phyloP scores from a whole-genome alignment of 2,888 invertebrate species.

The Podotricha telesiphe region DNA sequence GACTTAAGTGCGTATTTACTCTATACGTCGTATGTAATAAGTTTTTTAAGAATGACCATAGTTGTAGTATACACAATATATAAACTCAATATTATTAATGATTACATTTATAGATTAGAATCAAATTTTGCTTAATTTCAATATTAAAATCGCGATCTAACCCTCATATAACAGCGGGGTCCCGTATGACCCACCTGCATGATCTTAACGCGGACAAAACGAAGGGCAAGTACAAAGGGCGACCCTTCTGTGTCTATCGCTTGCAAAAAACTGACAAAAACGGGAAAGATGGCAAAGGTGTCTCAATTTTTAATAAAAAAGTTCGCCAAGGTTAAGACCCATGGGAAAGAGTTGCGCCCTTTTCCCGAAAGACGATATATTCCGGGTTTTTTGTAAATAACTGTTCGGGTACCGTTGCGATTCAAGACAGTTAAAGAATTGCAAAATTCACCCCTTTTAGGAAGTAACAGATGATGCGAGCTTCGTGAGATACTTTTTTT shows the following conservation, averaged over 20 bases:
- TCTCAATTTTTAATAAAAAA: slow-evolving; percentile 78
- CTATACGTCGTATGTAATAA: too few species aligned
- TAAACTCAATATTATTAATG: too few species aligned
- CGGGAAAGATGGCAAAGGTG: slow-evolving; percentile 82
- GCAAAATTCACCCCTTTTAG: slow-evolving; percentile 77
- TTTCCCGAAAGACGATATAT: slow-evolving; percentile 68
- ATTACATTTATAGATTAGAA: background rate
- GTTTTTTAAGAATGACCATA: background rate
- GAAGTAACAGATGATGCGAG: slow-evolving; percentile 72
- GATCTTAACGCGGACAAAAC: slow-evolving; percentile 64
- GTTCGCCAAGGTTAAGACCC: slow-evolving; percentile 80
- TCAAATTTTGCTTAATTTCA: slow-evolving; percentile 32
- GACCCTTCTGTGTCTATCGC: slow-evolving; percentile 65
- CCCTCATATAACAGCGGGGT: slow-evolving; percentile 42
- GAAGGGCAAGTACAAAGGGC: slow-evolving; percentile 60
- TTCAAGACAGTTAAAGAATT: slow-evolving; percentile 60
- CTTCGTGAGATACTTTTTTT: slow-evolving; percentile 78
- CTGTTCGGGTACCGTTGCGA: slow-evolving; percentile 74
- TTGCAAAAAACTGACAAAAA: slow-evolving; percentile 70
- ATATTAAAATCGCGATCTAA: slow-evolving; percentile 46
- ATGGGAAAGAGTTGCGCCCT: slow-evolving; percentile 83
- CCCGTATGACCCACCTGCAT: slow-evolving; percentile 78
- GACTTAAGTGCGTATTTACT: background rate
- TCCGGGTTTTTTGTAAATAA: slow-evolving; percentile 68
- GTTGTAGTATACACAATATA: background rate